These are phyloP conservation scores for Bombus difficillimus DNA, from an alignment of 1,140 invertebrate genomes.

Conservation along the genomic window DNA sequence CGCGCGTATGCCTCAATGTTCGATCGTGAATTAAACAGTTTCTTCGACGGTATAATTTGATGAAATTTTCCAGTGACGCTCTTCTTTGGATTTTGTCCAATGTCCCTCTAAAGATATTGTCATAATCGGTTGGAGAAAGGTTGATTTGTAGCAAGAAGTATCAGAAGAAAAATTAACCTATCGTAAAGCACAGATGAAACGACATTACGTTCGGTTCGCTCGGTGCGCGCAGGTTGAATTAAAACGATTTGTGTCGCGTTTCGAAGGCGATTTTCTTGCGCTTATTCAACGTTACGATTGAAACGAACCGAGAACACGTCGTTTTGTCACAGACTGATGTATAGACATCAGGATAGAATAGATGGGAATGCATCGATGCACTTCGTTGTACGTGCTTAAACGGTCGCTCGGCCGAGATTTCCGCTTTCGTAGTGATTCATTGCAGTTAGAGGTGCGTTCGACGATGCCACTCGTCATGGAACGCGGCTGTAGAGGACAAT, in stretches of 20 bases:
- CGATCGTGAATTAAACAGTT: neutral
- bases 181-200: neutral
- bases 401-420: constrained; percentile 39
- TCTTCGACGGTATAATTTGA: neutral
- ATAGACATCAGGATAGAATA: neutral
- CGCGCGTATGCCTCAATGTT: neutral
- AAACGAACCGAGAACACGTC: neutral
- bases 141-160: no score
- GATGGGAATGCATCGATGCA: constrained; percentile 1
- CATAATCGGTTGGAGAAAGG: neutral
- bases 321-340: constrained; percentile 36
- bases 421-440: constrained; percentile 59
- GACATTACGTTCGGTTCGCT: neutral
- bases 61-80: neutral
- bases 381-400: constrained; percentile 25
- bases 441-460: constrained; percentile 35
- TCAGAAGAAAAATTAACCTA: no score
- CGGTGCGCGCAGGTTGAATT: neutral
- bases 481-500: constrained; percentile 50
- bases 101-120: neutral
- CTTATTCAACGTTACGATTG: neutral
- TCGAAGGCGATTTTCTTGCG: neutral
- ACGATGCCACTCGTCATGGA: constrained; percentile 35
- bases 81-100: neutral
- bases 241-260: neutral